Conservation (phyloP, 2,113 vertebrate genomes). For the Gallinago undulata region DNA sequence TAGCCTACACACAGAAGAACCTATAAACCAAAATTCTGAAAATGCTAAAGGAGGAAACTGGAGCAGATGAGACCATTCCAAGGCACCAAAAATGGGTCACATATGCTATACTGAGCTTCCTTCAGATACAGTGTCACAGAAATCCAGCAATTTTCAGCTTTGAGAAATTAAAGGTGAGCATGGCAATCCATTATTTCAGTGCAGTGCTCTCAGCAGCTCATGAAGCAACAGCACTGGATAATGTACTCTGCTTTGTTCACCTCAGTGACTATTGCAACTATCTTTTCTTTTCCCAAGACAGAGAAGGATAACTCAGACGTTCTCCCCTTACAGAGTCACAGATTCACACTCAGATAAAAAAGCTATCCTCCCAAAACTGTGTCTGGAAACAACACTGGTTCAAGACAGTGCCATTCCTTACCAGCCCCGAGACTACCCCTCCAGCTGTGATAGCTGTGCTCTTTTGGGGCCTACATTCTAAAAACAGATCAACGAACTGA, state of each 20-base stretch:
- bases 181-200: neutral
- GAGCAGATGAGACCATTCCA: conserved; percentile 19
- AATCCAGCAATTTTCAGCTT: neutral
- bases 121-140: neutral
- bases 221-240: neutral
- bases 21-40: neutral
- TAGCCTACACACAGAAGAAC: neutral
- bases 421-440: neutral
- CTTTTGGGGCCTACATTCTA: neutral
- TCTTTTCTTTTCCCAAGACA: no score
- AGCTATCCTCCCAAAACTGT: neutral
- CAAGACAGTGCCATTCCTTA: neutral
- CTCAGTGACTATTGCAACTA: neutral
- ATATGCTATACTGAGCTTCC: neutral
- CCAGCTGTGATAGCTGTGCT: neutral
- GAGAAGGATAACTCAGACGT: neutral
- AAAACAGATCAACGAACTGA: neutral
- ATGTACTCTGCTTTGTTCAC: neutral
- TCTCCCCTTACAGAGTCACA: neutral
- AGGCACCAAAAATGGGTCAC: conserved; percentile 25
- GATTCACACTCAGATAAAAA: neutral
- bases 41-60: conserved; percentile 22
- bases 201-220: neutral
- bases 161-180: neutral
- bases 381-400: neutral